A percentile compares a stretch with the other conserved stretches of the same genome.
Conservation (phyloP, 2,113 vertebrate genomes). For the Dendropsophus ebraccatus region DNA sequence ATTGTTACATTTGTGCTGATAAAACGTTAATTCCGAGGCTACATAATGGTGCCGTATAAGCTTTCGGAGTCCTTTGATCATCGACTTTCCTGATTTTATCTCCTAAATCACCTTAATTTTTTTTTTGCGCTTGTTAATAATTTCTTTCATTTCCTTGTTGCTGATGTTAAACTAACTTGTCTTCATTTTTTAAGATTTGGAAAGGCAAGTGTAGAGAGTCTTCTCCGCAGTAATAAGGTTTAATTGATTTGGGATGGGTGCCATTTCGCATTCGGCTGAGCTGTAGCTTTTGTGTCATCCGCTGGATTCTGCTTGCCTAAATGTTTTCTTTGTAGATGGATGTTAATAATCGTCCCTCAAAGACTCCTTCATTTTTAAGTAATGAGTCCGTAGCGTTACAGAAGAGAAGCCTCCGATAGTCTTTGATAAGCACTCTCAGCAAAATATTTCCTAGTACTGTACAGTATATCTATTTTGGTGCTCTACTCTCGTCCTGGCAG, state of each 20-base stretch:
- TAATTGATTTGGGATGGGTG: slow-evolving; percentile 74
- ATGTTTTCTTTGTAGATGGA: slow-evolving; percentile 65
- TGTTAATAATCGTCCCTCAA: slow-evolving; percentile 54
- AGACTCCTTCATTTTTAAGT: slow-evolving; percentile 56
- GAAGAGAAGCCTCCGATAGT: slow-evolving; percentile 56
- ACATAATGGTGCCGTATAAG: slow-evolving; percentile 8
- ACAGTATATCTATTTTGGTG: slow-evolving; percentile 32
- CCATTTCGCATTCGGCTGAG: slow-evolving; percentile 70
- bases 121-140: slow-evolving; percentile 57
- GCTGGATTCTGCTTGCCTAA: slow-evolving; percentile 63
- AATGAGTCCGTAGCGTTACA: slow-evolving; percentile 58
- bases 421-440: slow-evolving; percentile 42
- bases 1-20: neutral
- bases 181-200: slow-evolving; percentile 62
- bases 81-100: slow-evolving; percentile 58
- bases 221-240: slow-evolving; percentile 67
- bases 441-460: slow-evolving; percentile 46
- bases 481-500: slow-evolving; percentile 19
- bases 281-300: slow-evolving; percentile 64
- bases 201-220: slow-evolving; percentile 62
- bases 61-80: neutral
- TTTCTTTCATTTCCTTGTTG: slow-evolving; percentile 59
- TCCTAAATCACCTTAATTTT: slow-evolving; percentile 51
- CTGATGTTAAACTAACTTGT: slow-evolving; percentile 60
- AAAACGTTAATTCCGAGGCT: neutral